phyloP scores from a whole-genome alignment of 1,140 invertebrate species.

The Neoseiulus cucumeris region DNA sequence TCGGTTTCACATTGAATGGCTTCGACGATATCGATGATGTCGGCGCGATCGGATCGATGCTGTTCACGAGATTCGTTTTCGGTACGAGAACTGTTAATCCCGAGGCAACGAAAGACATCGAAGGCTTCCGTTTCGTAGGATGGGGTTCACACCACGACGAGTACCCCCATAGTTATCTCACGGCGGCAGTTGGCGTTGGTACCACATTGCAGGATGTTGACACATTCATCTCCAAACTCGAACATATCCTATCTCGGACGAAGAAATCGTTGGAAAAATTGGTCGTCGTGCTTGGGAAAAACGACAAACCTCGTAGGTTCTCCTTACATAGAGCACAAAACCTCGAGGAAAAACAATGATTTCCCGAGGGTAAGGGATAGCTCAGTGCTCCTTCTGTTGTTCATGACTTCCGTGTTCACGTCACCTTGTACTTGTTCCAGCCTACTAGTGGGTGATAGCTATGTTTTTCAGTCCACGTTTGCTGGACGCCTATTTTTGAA shows the following conservation, averaged over 20 bases:
- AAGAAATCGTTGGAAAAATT: neutral
- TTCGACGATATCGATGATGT: slow-evolving; percentile 30
- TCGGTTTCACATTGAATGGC: slow-evolving; percentile 33
- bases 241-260: slow-evolving; percentile 30
- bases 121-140: slow-evolving; percentile 36
- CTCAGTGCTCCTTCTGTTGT: too few relatives aligned
- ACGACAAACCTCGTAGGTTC: neutral
- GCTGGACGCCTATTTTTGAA: too few relatives aligned
- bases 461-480: too few relatives aligned
- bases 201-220: slow-evolving; percentile 44
- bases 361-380: too few relatives aligned
- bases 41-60: slow-evolving; percentile 45
- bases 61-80: slow-evolving; percentile 47
- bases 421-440: too few relatives aligned
- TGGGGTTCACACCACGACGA: slow-evolving; percentile 46
- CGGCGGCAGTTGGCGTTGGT: slow-evolving; percentile 47
- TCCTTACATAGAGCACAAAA: neutral
- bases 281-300: neutral
- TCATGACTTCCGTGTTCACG: too few relatives aligned
- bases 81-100: slow-evolving; percentile 34
- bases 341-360: too few relatives aligned
- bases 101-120: slow-evolving; percentile 31
- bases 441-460: too few relatives aligned
- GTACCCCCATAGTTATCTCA: slow-evolving; percentile 43
- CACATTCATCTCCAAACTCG: slow-evolving; percentile 40